phyloP scores from a whole-genome alignment of 64 coral and sea anemone genomes.

The Orbicella faveolata region DNA sequence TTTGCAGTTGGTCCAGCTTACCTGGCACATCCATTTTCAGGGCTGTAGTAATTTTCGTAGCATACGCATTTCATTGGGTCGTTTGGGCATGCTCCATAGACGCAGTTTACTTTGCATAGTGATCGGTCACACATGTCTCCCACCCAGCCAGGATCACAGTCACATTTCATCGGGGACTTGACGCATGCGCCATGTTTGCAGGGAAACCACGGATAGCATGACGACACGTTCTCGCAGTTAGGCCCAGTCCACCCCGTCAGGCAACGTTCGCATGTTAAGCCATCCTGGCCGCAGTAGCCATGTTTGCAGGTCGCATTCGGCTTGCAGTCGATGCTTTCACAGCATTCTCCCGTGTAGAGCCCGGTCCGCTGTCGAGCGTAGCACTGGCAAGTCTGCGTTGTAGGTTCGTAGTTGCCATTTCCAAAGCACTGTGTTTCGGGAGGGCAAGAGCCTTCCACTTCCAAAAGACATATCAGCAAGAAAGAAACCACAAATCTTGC shows the following conservation, averaged over 20 bases:
- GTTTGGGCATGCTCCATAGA: constrained; percentile 61
- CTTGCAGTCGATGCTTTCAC: constrained; percentile 80
- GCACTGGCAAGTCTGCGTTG: constrained; percentile 63
- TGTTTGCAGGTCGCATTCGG: constrained; percentile 77
- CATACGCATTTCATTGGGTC: constrained; percentile 88
- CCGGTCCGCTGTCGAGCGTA: background rate
- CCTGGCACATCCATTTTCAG: constrained; percentile 78
- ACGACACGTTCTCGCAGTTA: constrained; percentile 68
- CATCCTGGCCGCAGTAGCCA: constrained; percentile 67
- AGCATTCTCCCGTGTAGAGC: constrained; percentile 63
- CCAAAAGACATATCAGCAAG: background rate
- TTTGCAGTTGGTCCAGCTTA: background rate
- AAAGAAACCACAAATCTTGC: background rate
- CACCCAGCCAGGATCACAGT: constrained; percentile 87
- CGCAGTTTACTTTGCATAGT: constrained; percentile 55
- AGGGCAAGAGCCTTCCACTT: constrained; percentile 38
- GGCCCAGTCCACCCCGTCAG: constrained; percentile 70
- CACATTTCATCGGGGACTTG: constrained; percentile 70
- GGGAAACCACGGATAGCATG: constrained; percentile 74
- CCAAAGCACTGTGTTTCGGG: constrained; percentile 83
- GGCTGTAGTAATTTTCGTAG: constrained; percentile 54
- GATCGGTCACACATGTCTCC: constrained; percentile 86
- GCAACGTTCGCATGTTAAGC: constrained; percentile 52
- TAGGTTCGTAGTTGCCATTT: constrained; percentile 58
- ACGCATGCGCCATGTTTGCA: constrained; percentile 76